These are phyloP conservation scores for Drosophila parthenogenetica DNA, from an alignment of 2,888 invertebrate species.

Conservation along the genomic window DNA sequence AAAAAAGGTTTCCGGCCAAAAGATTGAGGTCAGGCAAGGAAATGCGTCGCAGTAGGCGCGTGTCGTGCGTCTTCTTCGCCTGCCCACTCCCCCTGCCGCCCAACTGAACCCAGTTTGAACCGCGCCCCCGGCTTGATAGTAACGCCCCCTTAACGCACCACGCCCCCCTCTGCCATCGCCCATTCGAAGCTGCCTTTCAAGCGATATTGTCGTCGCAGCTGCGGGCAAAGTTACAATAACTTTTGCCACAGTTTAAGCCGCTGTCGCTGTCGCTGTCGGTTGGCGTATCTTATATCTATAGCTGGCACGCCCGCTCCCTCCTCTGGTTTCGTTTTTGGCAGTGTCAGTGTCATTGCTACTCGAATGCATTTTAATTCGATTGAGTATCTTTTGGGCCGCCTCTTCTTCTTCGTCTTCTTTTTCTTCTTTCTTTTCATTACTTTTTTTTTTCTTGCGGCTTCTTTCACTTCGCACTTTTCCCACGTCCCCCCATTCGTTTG, in stretches of 20 bases:
- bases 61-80: conserved; percentile 44
- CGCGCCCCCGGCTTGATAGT: conserved; percentile 22
- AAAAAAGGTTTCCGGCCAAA: conserved; percentile 28
- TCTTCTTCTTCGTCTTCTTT: background rate
- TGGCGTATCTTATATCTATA: conserved; percentile 50
- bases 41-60: conserved; percentile 71
- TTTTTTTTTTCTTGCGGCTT: conserved; percentile 9
- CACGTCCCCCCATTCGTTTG: background rate
- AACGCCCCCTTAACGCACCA: background rate
- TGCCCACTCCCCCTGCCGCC: background rate
- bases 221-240: conserved; percentile 74
- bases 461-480: background rate
- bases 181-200: background rate
- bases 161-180: background rate
- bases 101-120: background rate
- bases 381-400: conserved; percentile 57
- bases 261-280: conserved; percentile 11
- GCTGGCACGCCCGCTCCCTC: background rate
- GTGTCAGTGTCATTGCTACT: conserved; percentile 71
- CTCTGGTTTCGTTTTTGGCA: conserved; percentile 30
- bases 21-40: conserved; percentile 69
- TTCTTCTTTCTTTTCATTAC: conserved; percentile 8
- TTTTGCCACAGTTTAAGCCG: conserved; percentile 74
- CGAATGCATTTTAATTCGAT: conserved; percentile 79
- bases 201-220: conserved; percentile 39